Evolutionary conservation across 2,113 vertebrate species (phyloP).

Genomic region (Fulica atra): DNA sequence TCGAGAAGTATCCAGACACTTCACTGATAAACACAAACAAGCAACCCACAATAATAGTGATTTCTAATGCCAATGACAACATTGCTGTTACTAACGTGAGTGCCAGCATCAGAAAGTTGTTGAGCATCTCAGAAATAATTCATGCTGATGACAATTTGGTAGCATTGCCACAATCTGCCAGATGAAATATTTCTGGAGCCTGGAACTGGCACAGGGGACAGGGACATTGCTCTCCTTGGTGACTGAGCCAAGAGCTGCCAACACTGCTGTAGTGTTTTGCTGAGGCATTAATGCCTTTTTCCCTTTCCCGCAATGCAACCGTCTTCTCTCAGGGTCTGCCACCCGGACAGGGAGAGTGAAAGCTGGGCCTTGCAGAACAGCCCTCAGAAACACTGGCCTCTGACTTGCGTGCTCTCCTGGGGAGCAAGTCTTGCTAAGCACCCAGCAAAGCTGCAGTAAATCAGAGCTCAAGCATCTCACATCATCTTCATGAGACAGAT

Average conservation of each 20-base stretch:
- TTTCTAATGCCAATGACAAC: neutral
- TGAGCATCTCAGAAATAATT: neutral
- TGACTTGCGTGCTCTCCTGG: accelerated
- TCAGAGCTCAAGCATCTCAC: neutral
- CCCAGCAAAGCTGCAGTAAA: neutral
- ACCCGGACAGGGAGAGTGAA: neutral
- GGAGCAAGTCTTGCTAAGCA: neutral
- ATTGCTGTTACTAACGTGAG: accelerated
- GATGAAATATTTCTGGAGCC: neutral
- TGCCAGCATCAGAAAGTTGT: neutral
- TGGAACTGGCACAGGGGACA: accelerated
- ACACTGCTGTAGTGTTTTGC: neutral
- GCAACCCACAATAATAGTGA: neutral
- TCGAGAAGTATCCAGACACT: neutral
- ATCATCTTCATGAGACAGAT: neutral
- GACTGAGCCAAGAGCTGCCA: neutral
- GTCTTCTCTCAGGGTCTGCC: neutral
- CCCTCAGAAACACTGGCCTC: neutral
- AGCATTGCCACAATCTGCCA: neutral
- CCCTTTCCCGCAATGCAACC: neutral
- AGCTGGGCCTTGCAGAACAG: neutral
- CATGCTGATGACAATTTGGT: neutral
- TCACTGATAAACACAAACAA: neutral
- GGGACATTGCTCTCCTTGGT: accelerated
- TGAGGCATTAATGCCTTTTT: neutral